Evolutionary conservation across 2,113 vertebrate species (phyloP).

Genomic region (Chroicocephalus ridibundus): DNA sequence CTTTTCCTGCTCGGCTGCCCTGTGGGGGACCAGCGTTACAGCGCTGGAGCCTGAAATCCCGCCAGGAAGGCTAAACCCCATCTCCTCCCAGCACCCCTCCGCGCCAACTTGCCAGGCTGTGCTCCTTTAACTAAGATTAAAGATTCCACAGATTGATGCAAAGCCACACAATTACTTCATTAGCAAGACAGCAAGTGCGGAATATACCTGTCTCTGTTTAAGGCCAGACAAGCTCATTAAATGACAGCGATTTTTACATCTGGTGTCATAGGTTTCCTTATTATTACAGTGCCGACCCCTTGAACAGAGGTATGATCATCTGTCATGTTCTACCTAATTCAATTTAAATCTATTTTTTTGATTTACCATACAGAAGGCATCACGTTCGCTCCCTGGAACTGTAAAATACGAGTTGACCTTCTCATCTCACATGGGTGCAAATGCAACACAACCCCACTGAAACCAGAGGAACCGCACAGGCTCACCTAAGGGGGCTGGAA

Average conservation of each 20-base stretch:
- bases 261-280: slow-evolving; percentile 80
- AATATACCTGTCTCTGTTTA: slow-evolving; percentile 75
- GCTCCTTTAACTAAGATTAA: background rate
- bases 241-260: slow-evolving; percentile 80
- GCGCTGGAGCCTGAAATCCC: background rate
- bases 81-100: background rate
- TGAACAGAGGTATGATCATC: slow-evolving; percentile 29
- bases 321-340: background rate
- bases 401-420: background rate
- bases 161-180: background rate
- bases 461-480: background rate
- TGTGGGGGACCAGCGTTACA: background rate
- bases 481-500: background rate
- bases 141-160: background rate
- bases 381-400: background rate
- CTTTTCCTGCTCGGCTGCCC: background rate
- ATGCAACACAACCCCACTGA: background rate
- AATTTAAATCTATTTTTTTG: background rate
- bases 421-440: background rate
- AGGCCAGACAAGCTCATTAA: slow-evolving; percentile 80
- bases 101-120: background rate
- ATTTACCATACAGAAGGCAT: background rate
- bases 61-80: background rate
- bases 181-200: background rate
- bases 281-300: slow-evolving; percentile 82